Percentiles rank a stretch among this genome's conserved stretches.
Conservation (phyloP, 1,140 invertebrate genomes). For the Ceratina australensis region DNA sequence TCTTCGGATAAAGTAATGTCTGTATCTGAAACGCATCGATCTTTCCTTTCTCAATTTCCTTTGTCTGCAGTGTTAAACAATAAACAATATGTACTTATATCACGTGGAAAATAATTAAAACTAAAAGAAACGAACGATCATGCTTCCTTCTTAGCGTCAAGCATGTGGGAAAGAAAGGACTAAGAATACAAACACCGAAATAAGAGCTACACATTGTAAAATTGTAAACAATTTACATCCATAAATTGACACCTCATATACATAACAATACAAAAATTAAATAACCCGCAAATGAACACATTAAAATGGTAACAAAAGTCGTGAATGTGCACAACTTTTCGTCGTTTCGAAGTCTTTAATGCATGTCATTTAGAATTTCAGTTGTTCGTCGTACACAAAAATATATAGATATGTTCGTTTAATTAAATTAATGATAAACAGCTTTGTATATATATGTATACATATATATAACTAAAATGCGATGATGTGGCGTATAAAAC, state of each 20-base stretch:
- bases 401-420: conserved; percentile 36
- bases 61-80: too few species aligned
- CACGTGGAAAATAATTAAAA: too few species aligned
- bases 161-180: too few species aligned
- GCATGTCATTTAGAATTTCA: conserved; percentile 12
- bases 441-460: not conserved
- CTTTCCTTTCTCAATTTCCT: too few species aligned
- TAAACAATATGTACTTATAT: too few species aligned
- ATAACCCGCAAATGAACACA: conserved; percentile 32
- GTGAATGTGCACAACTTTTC: conserved; percentile 27
- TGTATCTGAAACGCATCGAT: too few species aligned
- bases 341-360: conserved; percentile 9
- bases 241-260: not conserved
- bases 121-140: too few species aligned
- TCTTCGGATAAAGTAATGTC: too few species aligned
- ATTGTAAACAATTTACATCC: conserved; percentile 5
- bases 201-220: too few species aligned
- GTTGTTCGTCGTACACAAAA: not conserved
- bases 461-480: not conserved
- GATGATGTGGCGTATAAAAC: conserved; percentile 22
- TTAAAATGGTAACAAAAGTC: conserved; percentile 34
- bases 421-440: conserved; percentile 40
- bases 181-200: too few species aligned
- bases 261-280: conserved; percentile 29
- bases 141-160: too few species aligned